Evolutionary conservation across 2,797 vertebrate genomes (phyloP).

Genomic region (Acomys russatus): DNA sequence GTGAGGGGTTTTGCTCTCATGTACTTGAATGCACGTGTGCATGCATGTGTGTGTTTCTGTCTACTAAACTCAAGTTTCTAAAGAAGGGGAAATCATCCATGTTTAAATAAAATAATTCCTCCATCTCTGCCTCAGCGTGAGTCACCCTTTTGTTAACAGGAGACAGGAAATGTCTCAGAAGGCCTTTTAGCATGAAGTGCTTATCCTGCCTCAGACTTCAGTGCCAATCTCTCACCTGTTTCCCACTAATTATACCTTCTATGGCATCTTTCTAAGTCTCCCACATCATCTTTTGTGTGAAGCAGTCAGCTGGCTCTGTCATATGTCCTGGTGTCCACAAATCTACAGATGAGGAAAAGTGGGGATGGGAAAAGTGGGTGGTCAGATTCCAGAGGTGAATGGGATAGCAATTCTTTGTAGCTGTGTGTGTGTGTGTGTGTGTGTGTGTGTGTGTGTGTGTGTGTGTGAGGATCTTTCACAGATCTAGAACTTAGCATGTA

Average conservation of each 20-base stretch:
- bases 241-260: constrained; percentile 65
- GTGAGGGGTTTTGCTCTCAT: too few relatives aligned
- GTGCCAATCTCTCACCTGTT: constrained; percentile 60
- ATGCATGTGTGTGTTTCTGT: background rate
- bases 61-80: constrained; percentile 65
- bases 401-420: background rate
- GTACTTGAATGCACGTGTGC: background rate
- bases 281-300: constrained; percentile 44
- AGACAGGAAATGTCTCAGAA: constrained; percentile 66
- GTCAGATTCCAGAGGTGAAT: background rate
- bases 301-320: constrained; percentile 37
- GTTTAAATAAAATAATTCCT: constrained; percentile 69
- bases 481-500: background rate
- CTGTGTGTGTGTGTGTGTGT: background rate
- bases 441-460: background rate
- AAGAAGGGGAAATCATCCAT: constrained; percentile 69
- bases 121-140: constrained; percentile 63
- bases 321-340: background rate
- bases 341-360: background rate
- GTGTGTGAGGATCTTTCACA: background rate
- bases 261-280: constrained; percentile 20
- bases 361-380: background rate
- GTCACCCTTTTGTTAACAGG: constrained; percentile 78
- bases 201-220: constrained; percentile 59
- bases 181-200: constrained; percentile 69